Evolutionary conservation across 2,113 vertebrate species (phyloP).

Genomic region (Mohoua ochrocephala): DNA sequence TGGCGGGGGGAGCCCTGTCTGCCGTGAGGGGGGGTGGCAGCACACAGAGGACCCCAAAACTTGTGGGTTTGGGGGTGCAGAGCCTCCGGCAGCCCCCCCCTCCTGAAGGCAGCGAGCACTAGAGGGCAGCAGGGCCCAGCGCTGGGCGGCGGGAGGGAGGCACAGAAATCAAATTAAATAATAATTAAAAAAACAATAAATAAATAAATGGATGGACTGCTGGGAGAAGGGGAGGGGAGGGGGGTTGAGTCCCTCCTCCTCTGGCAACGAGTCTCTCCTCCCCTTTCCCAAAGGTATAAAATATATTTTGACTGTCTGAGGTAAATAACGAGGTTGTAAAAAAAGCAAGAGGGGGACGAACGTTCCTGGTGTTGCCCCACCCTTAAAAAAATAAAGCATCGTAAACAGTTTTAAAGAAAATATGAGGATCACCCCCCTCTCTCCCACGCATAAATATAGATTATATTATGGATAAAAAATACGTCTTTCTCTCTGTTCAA

Average conservation of each 20-base stretch:
- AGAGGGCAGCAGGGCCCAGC: slow-evolving; percentile 59
- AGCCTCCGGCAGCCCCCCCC: background rate
- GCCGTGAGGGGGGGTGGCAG: background rate
- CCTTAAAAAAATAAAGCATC: slow-evolving; percentile 31
- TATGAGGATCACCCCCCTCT: background rate
- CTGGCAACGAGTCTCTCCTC: background rate
- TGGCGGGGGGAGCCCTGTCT: background rate
- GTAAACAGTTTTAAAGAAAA: slow-evolving; percentile 29
- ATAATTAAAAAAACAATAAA: background rate
- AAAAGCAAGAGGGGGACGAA: background rate
- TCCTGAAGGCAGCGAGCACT: slow-evolving; percentile 14
- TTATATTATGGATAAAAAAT: slow-evolving; percentile 40
- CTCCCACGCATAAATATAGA: background rate
- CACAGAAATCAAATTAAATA: background rate
- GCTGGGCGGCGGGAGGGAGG: background rate
- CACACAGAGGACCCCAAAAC: background rate
- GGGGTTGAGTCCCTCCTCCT: background rate
- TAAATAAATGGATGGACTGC: background rate
- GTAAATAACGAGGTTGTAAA: slow-evolving; percentile 28
- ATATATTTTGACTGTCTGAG: slow-evolving; percentile 15
- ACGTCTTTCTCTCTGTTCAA: background rate
- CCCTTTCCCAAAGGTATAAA: background rate
- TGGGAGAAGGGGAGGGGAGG: background rate
- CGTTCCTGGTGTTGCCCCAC: background rate
- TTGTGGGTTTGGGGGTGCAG: background rate